These are phyloP conservation scores for Spodoptera frugiperda DNA, from an alignment of 1,140 invertebrate species.

Conservation along the genomic window DNA sequence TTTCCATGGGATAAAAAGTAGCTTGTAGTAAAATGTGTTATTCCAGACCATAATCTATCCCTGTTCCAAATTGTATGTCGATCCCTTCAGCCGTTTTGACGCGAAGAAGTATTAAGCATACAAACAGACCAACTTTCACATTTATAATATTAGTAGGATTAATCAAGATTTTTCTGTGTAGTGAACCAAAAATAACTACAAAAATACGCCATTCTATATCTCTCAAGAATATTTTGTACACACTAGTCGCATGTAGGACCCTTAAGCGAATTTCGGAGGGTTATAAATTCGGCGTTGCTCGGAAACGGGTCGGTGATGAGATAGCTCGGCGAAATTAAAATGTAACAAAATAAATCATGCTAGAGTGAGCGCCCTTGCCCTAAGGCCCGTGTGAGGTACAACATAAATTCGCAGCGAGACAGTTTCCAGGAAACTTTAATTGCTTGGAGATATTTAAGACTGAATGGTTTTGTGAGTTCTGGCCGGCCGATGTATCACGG, in stretches of 20 bases:
- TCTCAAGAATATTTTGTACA: not conserved
- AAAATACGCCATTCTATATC: not conserved
- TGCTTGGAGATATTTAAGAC: constrained; percentile 25
- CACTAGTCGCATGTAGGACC: constrained; percentile 5
- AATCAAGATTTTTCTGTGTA: not conserved
- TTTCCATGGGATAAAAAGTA: too few species aligned
- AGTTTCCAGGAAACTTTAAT: constrained; percentile 42
- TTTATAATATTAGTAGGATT: too few species aligned
- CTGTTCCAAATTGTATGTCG: too few species aligned
- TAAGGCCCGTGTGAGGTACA: constrained; percentile 33
- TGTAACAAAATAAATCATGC: constrained; percentile 48
- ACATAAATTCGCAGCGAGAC: constrained; percentile 40
- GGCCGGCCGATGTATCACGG: too few species aligned
- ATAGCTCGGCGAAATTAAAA: constrained; percentile 46
- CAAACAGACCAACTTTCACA: too few species aligned
- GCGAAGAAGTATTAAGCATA: too few species aligned
- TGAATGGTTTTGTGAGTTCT: not conserved
- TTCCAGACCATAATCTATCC: too few species aligned
- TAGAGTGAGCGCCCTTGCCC: constrained; percentile 37
- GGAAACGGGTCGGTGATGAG: constrained; percentile 41
- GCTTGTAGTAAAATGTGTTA: too few species aligned
- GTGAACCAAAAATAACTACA: not conserved
- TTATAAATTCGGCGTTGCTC: constrained; percentile 42
- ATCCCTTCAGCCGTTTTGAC: too few species aligned
- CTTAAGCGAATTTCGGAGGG: constrained; percentile 39